Conservation (phyloP, 2,113 vertebrate genomes). For the Pampusana beccarii region DNA sequence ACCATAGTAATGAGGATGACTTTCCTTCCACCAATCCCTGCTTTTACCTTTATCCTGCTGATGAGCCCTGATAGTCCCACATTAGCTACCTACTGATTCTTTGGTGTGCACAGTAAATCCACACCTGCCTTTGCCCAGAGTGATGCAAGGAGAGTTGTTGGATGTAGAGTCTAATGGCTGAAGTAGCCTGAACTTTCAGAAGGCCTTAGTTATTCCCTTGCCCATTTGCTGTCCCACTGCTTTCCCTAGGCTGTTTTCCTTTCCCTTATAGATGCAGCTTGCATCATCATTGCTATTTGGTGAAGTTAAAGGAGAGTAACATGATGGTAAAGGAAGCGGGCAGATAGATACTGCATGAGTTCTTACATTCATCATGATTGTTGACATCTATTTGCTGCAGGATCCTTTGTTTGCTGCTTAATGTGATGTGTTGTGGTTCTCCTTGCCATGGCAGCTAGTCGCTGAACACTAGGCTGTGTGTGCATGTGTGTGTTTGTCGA, state of each 20-base stretch:
- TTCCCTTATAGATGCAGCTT: neutral
- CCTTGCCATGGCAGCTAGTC: neutral
- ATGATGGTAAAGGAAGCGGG: neutral
- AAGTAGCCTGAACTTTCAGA: neutral
- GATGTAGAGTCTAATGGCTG: neutral
- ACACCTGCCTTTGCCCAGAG: neutral
- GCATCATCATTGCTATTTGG: constrained; percentile 29
- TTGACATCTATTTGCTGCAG: constrained; percentile 35
- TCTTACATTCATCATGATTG: neutral
- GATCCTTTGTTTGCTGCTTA: constrained; percentile 31
- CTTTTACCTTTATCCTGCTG: constrained; percentile 40
- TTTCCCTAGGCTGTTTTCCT: constrained; percentile 26
- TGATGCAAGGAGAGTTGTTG: neutral
- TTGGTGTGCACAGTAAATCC: neutral
- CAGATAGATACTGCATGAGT: neutral
- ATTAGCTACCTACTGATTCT: neutral
- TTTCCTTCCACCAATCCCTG: constrained; percentile 25
- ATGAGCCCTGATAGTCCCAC: neutral
- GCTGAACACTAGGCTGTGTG: neutral
- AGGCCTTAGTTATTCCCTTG: constrained; percentile 18
- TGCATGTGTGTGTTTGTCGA: neutral
- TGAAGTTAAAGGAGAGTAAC: constrained; percentile 35
- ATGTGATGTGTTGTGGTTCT: constrained; percentile 24
- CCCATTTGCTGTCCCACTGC: neutral
- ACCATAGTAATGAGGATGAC: constrained; percentile 42